Base-by-base conservation (phyloP, 2,113 vertebrate genomes). In the Archocentrus centrarchus region DNA sequence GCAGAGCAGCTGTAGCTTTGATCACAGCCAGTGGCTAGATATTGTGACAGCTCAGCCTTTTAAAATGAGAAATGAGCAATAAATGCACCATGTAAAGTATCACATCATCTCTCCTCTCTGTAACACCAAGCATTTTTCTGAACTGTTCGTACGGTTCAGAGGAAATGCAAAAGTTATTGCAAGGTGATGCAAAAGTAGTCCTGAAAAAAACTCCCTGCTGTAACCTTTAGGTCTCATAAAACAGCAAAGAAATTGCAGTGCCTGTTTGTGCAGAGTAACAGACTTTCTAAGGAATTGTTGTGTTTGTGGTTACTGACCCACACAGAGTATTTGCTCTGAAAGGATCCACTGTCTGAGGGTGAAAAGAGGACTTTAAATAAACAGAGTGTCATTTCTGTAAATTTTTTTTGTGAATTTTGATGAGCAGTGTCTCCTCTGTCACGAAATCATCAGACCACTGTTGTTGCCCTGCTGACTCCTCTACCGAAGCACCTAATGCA, bases 401-500 rank as follows among this genome's bases (percentile, higher is more conserved):
- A 73, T 32, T 53, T 0, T 0, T 2, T 32, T n/a, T 73, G 17
- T 73, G 53, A 73, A 73, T 73, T 73, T 55, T 83, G 58, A 5
- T 53, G 73, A 66, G 79, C 77, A 24, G 73, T 30, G 60, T 82
- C 22, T 84, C 63, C 37, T 50, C 62, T 76, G 82, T 86, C 83
- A 75, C 10, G 2, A 17, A 55, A 32, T 87, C 86, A 70, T 80
- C 63, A 59, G 82, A 24, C 20, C 37, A 9, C 58, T 79, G 59
- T 75, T 84, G 75, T 80, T 30, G 81, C 82, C 73, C 79, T 6
- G 59, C 55, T 82, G 79, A 88, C 88, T 91, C 68, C 58, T 81
- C 57, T 14, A 77, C 79, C 86, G 73, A 80, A 90, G 68, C 27
- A 75, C 60, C 70, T 86, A 90, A 85, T 86, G 89, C 86, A 86